Conservation (phyloP, 37 sponge, comb jelly and placozoan species). For the Agelas oroides region DNA sequence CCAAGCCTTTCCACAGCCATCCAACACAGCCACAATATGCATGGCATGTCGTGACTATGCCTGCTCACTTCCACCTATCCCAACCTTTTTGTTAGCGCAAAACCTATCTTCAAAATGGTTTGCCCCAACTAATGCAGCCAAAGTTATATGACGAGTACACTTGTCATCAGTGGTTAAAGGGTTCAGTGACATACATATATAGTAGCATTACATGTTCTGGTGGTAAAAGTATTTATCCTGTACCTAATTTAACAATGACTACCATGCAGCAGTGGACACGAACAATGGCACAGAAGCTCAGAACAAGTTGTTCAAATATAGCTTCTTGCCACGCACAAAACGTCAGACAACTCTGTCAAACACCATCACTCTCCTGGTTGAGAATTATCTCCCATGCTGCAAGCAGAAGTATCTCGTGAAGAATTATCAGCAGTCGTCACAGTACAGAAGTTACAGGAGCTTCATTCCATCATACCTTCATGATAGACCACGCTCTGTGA, state of each 20-base stretch:
- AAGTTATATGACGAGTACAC: too few species aligned
- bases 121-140: too few species aligned
- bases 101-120: too few species aligned
- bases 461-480: constrained; percentile 11
- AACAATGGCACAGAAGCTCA: constrained; percentile 45
- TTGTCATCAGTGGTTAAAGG: too few species aligned
- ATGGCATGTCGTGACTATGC: too few species aligned
- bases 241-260: constrained; percentile 16
- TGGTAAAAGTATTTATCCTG: not conserved
- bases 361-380: constrained; percentile 13
- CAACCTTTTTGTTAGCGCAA: too few species aligned
- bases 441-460: constrained; percentile 28
- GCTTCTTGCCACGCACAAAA: constrained; percentile 15
- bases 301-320: constrained; percentile 40
- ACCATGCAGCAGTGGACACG: constrained; percentile 25
- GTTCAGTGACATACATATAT: not conserved
- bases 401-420: constrained; percentile 23
- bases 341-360: not conserved
- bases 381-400: constrained; percentile 8
- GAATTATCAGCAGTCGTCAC: constrained; percentile 15
- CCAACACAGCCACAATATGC: too few species aligned
- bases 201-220: too few species aligned
- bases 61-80: too few species aligned
- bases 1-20: too few species aligned
- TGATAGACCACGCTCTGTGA: constrained; percentile 12